Evolutionary conservation across 2,888 invertebrate genomes (phyloP).

Genomic region (Himalopsyche tibetana): DNA sequence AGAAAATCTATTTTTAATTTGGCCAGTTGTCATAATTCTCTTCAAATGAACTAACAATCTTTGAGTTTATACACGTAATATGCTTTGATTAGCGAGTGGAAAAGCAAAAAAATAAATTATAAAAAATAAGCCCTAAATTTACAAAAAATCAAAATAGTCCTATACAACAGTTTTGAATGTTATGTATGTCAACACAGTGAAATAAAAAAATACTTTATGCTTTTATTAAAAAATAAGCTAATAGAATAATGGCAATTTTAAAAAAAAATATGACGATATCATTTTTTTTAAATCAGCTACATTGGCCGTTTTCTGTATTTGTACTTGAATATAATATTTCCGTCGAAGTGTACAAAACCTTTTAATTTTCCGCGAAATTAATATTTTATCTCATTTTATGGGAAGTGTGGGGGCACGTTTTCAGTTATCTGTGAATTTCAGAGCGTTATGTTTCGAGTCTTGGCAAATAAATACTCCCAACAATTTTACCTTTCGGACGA

Average conservation of each 20-base stretch:
- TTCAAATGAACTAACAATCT: too few species aligned
- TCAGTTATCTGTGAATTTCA: constrained; percentile 28
- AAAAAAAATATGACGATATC: background rate
- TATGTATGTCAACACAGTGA: too few species aligned
- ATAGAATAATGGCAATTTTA: background rate
- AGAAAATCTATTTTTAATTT: too few species aligned
- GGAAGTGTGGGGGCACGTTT: background rate
- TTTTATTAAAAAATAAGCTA: too few species aligned
- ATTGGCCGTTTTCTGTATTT: background rate
- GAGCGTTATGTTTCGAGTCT: constrained; percentile 41
- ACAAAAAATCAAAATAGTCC: too few species aligned
- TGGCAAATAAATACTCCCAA: constrained; percentile 44
- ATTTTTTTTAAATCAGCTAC: background rate
- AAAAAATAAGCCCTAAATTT: too few species aligned
- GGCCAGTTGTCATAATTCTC: too few species aligned
- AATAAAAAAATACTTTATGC: too few species aligned
- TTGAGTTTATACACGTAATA: too few species aligned
- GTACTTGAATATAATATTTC: background rate
- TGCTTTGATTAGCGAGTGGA: too few species aligned
- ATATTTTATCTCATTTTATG: constrained; percentile 22
- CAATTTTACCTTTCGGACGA: constrained; percentile 34
- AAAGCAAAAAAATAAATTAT: too few species aligned
- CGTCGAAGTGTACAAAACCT: constrained; percentile 19
- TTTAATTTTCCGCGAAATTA: constrained; percentile 20
- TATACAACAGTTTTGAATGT: too few species aligned